Evolutionary conservation across 2,113 vertebrate species (phyloP), one percentile per base, ranked within the genome.

Genomic region (Gobius niger): DNA sequence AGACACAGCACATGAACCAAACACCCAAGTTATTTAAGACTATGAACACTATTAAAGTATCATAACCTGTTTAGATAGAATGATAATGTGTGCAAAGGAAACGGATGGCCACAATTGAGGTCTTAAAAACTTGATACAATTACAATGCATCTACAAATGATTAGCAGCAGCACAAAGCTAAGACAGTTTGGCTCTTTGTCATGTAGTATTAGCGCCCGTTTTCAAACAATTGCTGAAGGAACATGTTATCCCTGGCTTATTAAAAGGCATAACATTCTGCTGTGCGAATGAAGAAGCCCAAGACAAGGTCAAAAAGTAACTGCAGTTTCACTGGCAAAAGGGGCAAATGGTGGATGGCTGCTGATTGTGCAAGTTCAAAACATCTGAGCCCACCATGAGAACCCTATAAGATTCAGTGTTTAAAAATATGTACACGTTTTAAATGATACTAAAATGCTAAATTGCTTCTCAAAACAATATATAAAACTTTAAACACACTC

Each of bases 341-440:
- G 34, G 77, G 54, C 76, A 44, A 34, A 72, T 53, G 19, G 52
- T 74, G 83, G 80, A 77, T 77, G 67, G 68, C 73, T 82, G 83
- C 75, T 77, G 87, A 90, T 83, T 88, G 91, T 91, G 89, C 88
- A 90, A 90, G 73, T 86, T 82, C 73, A 80, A 77, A 85, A 85
- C 24, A 34, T 75, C 69, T 89, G 78, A 83, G 81, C 81, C 64
- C 76, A 60, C 84, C 63, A 77, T 76, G 86, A 85, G 78, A 88
- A 77, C 81, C 73, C 70, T 42, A 72, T 47, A 75, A 66, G 67
- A 47, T 85, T 91, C 84, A 83, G 86, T 90, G 85, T 86, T 87
- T 89, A 86, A 85, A 85, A 90, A 85, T 91, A 90, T 91, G 82
- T 90, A 93, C 90, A 92, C 72, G 53, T 67, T 68, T 66, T 67